Evolutionary conservation across 2,888 invertebrate species (phyloP), one percentile per base, ranked within the genome.

Genomic region (Vanessa cardui): DNA sequence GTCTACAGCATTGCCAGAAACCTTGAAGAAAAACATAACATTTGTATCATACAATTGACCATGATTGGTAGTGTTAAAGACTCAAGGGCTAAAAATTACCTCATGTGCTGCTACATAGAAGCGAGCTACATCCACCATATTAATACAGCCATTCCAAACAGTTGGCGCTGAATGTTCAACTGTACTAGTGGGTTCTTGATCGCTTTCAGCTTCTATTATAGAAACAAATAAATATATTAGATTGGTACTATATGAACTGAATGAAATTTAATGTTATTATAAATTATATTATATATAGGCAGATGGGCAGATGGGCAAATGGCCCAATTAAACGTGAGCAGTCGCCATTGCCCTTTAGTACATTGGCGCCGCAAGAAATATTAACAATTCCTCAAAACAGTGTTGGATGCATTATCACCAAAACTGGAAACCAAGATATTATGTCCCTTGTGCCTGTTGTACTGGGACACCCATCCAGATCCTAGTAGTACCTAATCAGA

Each of bases 61-160:
- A 44, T 21, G 26, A 31, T 31, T 47, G 16, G n/a, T 31, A 31
- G 7, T 15, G 6, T 16, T 54, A 7, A 54, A 31, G 4, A 47
- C 47, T 58, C n/a, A n/a, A n/a, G 45, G 15, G 16, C 15, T 12
- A 26, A 26, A 8, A 15, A 9, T 2, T 54, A 98, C 96, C 83
- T 96, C 95, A 81, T 96, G 96, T 6, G 97, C 96, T 15, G 96
- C 95, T 9, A 97, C 96, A 76, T 96, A 95, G 80, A 98, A 98
- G 76, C 97, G 96, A 0, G 98, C 96, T 0, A 98, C 97, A 80
- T 98, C 98, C 7, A 96, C 95, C 97, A 98, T 98, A 79, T 95
- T 96, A 8, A 98, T 95, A 73, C 95, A 95, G 1, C 98, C 98
- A 69, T 95, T 95, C 97, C 97, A 98, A 44, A 96, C 93, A 0